Conservation (phyloP, 1,140 invertebrate species). For the Archivesica marissinica region DNA sequence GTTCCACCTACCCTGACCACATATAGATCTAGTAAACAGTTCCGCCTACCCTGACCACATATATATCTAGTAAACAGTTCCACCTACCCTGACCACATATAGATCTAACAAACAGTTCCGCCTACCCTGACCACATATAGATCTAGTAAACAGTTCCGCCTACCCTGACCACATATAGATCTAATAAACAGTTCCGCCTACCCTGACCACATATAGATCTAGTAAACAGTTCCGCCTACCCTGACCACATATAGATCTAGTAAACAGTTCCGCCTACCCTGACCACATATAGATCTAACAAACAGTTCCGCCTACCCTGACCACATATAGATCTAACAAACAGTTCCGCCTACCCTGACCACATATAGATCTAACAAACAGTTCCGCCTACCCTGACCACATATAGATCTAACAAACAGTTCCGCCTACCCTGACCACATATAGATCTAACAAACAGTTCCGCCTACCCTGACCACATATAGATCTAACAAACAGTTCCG, state of each 20-base stretch:
- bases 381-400: too few species aligned
- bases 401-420: constrained; percentile 37
- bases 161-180: constrained; percentile 48
- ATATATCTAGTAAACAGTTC: constrained; percentile 39
- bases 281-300: constrained; percentile 41
- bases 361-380: constrained; percentile 37
- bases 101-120: constrained; percentile 39
- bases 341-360: too few species aligned
- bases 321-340: constrained; percentile 39
- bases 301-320: too few species aligned
- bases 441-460: constrained; percentile 42
- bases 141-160: constrained; percentile 27
- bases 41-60: too few species aligned
- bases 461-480: too few species aligned
- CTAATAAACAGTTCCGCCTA: too few species aligned
- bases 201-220: constrained; percentile 41
- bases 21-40: constrained; percentile 37
- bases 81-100: too few species aligned
- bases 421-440: too few species aligned
- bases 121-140: too few species aligned
- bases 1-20: too few species aligned
- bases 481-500: constrained; percentile 39
- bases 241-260: constrained; percentile 41
- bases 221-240: too few species aligned
- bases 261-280: too few species aligned